A percentile compares a stretch with the other conserved stretches of the same genome.
Conservation (phyloP, 2,888 invertebrate genomes). For the Tinea semifulvella region DNA sequence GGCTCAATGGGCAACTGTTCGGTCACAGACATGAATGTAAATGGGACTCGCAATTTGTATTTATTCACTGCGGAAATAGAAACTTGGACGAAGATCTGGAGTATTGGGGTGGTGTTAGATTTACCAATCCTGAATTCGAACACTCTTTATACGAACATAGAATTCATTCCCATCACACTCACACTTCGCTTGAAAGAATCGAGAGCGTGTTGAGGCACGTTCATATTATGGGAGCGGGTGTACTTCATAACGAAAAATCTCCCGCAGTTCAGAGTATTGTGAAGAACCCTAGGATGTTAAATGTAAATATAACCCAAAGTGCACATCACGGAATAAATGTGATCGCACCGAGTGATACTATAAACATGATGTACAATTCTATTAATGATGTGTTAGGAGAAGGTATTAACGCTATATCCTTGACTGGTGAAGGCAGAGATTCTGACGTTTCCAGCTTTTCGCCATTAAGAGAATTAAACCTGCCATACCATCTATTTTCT, state of each 20-base stretch:
- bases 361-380: conserved; percentile 78
- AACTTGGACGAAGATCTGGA: conserved; percentile 71
- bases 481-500: conserved; percentile 93
- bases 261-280: conserved; percentile 91
- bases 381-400: conserved; percentile 86
- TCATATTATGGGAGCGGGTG: conserved; percentile 91
- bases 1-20: conserved; percentile 89
- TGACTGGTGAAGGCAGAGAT: conserved; percentile 93
- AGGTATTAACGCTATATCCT: conserved; percentile 87
- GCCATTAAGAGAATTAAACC: conserved; percentile 80
- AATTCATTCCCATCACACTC: conserved; percentile 83
- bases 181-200: conserved; percentile 71
- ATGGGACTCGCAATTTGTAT: conserved; percentile 92
- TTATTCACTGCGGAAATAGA: conserved; percentile 86
- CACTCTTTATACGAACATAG: conserved; percentile 83
- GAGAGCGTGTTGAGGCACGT: conserved; percentile 84
- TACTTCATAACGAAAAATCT: conserved; percentile 93
- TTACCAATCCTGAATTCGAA: conserved; percentile 90
- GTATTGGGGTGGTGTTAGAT: conserved; percentile 97
- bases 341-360: conserved; percentile 85
- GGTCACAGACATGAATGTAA: conserved; percentile 86
- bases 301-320: conserved; percentile 83
- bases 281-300: conserved; percentile 82
- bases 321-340: conserved; percentile 93
- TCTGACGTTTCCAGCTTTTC: conserved; percentile 88